These are phyloP conservation scores for Sinocyclocheilus anshuiensis DNA, from an alignment of 2,113 vertebrate genomes.

Conservation along the genomic window DNA sequence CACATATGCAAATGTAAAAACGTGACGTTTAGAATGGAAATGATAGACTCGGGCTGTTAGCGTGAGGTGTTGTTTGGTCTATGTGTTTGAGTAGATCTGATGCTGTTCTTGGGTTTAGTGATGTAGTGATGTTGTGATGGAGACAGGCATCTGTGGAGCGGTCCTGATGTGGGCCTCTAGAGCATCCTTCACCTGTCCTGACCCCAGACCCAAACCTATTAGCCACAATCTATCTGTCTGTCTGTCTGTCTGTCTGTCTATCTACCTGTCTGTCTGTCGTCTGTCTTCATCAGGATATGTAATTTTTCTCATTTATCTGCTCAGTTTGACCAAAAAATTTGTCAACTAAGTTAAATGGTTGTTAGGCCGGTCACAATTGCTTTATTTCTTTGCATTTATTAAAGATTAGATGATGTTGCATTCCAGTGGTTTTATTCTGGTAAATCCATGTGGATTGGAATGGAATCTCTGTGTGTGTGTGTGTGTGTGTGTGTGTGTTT, in stretches of 20 bases:
- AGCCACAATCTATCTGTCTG: too few species aligned
- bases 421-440: too few species aligned
- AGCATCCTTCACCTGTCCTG: conserved; percentile 34
- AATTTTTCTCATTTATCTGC: too few species aligned
- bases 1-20: background rate
- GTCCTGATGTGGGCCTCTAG: conserved; percentile 28
- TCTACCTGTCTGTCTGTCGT: too few species aligned
- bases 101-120: too few species aligned
- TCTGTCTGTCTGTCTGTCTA: too few species aligned
- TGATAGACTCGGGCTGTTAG: background rate
- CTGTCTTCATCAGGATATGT: too few species aligned
- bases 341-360: background rate
- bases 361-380: background rate
- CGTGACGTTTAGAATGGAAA: background rate
- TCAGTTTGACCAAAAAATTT: too few species aligned
- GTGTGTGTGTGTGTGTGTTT: conserved; percentile 10
- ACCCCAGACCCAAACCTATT: background rate
- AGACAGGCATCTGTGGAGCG: background rate
- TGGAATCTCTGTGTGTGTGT: background rate
- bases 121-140: background rate
- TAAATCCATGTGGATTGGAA: too few species aligned
- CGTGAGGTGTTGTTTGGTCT: too few species aligned
- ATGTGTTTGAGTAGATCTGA: background rate
- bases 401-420: background rate
- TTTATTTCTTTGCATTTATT: background rate